These are phyloP conservation scores for Rhadina sibilatrix DNA, from an alignment of 2,113 vertebrate genomes.

Conservation along the genomic window DNA sequence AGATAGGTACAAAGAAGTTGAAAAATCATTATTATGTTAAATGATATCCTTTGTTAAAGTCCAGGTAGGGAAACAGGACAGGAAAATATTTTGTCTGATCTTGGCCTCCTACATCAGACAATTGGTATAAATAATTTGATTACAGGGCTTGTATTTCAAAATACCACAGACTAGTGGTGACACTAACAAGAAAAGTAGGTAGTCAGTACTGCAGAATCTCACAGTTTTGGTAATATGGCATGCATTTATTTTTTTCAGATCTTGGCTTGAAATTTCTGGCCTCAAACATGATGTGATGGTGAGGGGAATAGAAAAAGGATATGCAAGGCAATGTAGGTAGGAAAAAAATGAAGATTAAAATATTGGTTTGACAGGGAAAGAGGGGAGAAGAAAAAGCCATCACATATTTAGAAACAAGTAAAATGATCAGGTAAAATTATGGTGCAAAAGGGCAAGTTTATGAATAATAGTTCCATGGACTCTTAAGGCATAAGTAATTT, in stretches of 20 bases:
- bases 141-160: not conserved
- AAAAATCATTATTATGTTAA: not conserved
- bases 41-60: not conserved
- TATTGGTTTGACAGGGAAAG: not conserved
- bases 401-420: not conserved
- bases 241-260: not conserved
- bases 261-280: not conserved
- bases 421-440: not conserved
- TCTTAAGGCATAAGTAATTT: not conserved
- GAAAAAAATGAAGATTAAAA: not conserved
- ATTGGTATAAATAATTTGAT: not conserved
- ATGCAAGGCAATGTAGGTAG: not conserved
- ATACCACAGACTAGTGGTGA: not conserved
- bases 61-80: not conserved
- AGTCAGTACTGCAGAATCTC: not conserved
- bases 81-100: not conserved
- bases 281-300: not conserved
- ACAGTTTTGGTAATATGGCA: not conserved
- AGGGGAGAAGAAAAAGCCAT: not conserved
- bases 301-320: not conserved
- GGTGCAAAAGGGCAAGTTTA: not conserved
- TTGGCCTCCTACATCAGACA: not conserved
- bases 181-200: not conserved
- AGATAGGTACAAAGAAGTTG: not conserved
- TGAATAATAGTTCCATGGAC: not conserved